These are phyloP conservation scores for Drosophila mayaguana DNA, from an alignment of 2,888 invertebrate species.

Conservation along the genomic window DNA sequence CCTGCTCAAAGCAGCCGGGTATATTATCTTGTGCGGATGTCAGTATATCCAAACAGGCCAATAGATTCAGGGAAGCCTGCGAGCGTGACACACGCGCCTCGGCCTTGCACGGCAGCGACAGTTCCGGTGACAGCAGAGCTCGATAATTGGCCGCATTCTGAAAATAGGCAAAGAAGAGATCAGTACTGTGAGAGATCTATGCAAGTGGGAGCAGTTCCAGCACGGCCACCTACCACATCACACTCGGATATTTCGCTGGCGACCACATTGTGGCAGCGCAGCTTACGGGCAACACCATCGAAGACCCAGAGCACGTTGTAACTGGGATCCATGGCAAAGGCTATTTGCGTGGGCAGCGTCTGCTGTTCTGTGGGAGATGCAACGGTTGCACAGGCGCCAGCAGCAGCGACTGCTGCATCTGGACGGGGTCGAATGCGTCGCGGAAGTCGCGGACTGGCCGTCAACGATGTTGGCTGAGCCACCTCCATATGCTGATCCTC, in stretches of 20 bases:
- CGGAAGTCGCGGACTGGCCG: slow-evolving; percentile 40
- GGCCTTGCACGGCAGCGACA: slow-evolving; percentile 91
- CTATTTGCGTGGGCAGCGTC: slow-evolving; percentile 81
- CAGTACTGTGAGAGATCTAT: too few relatives aligned
- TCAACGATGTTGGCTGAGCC: slow-evolving; percentile 31
- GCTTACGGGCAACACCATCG: slow-evolving; percentile 87
- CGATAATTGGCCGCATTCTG: slow-evolving; percentile 83
- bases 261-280: slow-evolving; percentile 93
- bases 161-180: neutral
- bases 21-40: slow-evolving; percentile 91
- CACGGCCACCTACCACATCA: slow-evolving; percentile 77
- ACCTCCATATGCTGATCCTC: slow-evolving; percentile 74
- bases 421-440: slow-evolving; percentile 62
- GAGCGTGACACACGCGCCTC: slow-evolving; percentile 91
- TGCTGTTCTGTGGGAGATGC: slow-evolving; percentile 8
- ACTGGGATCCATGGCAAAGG: slow-evolving; percentile 91
- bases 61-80: slow-evolving; percentile 95
- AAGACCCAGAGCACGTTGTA: slow-evolving; percentile 98
- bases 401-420: slow-evolving; percentile 31
- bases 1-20: slow-evolving; percentile 84
- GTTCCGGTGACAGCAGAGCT: slow-evolving; percentile 91
- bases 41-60: slow-evolving; percentile 95
- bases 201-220: too few relatives aligned
- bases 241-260: slow-evolving; percentile 88
- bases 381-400: slow-evolving; percentile 18